Evolutionary conservation across 1,140 invertebrate species (phyloP).

Genomic region (Drosophila sp.): DNA sequence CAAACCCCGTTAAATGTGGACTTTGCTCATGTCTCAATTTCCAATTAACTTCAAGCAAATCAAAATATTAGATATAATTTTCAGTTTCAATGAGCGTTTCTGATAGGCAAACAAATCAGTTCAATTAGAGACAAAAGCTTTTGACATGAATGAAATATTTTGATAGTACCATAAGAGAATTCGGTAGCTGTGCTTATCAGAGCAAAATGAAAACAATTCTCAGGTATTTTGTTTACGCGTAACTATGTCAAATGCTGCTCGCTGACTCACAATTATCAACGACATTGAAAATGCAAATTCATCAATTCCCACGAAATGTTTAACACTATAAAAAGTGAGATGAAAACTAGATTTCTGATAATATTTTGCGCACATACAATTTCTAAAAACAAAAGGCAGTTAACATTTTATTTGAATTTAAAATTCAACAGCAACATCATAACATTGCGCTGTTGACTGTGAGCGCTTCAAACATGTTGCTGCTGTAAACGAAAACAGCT

Average conservation of each 20-base stretch:
- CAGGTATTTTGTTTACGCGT: slow-evolving; percentile 64
- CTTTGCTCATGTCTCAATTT: slow-evolving; percentile 73
- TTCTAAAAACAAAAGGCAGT: neutral
- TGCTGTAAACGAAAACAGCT: neutral
- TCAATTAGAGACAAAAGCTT: slow-evolving; percentile 52
- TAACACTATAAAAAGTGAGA: neutral
- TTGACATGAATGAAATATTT: slow-evolving; percentile 62
- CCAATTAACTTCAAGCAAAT: slow-evolving; percentile 66
- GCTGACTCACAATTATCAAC: slow-evolving; percentile 52
- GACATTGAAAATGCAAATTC: slow-evolving; percentile 24
- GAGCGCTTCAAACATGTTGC: slow-evolving; percentile 53
- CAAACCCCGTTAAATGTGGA: slow-evolving; percentile 45
- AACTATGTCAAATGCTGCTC: slow-evolving; percentile 43
- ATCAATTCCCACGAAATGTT: slow-evolving; percentile 11
- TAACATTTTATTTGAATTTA: slow-evolving; percentile 26
- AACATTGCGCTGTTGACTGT: slow-evolving; percentile 44
- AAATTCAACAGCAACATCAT: neutral
- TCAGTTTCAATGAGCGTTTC: slow-evolving; percentile 8
- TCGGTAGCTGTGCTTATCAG: slow-evolving; percentile 72
- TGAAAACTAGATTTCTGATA: slow-evolving; percentile 16
- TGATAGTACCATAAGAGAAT: slow-evolving; percentile 40
- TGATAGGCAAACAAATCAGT: slow-evolving; percentile 48
- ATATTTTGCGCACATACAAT: slow-evolving; percentile 29
- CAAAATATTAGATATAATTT: slow-evolving; percentile 48
- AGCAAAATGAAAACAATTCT: slow-evolving; percentile 15